Evolutionary conservation across 2,888 invertebrate genomes (phyloP).

Genomic region (Mayetiola destructor): DNA sequence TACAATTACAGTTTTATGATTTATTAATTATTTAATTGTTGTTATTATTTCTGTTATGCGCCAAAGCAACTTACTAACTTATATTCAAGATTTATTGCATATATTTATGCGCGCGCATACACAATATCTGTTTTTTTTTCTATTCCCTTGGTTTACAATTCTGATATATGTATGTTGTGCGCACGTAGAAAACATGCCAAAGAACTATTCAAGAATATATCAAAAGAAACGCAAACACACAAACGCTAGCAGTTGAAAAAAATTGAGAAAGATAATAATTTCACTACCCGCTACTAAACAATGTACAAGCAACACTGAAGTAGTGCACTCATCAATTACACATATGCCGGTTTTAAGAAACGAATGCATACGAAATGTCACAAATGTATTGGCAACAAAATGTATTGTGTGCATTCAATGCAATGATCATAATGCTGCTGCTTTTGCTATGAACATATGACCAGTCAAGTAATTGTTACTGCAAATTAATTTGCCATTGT

Average conservation of each 20-base stretch:
- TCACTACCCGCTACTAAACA: no score
- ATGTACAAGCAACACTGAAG: no score
- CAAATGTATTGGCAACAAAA: conserved; percentile 1
- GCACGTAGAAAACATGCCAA: no score
- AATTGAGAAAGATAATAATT: no score
- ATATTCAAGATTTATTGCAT: conserved; percentile 9
- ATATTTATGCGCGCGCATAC: conserved; percentile 7
- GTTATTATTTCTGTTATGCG: conserved; percentile 11
- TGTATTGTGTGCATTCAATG: conserved; percentile 1
- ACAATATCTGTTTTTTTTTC: not conserved
- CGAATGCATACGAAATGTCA: not conserved
- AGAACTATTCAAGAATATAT: no score
- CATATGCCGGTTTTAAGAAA: not conserved
- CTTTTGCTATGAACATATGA: not conserved
- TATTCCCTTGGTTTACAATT: no score
- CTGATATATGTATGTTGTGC: no score
- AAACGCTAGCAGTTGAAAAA: no score
- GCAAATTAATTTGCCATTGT: conserved; percentile 12
- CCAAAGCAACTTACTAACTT: conserved; percentile 11
- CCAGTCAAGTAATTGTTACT: conserved; percentile 10
- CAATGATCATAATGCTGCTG: not conserved
- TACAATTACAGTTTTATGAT: conserved; percentile 11
- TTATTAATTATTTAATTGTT: conserved; percentile 12
- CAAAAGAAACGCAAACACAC: no score
- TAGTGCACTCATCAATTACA: conserved; percentile 11